Percentiles rank a stretch among this genome's conserved stretches.
phyloP scores from a whole-genome alignment of 2,113 vertebrate species.

The Entomyzon cyanotis region DNA sequence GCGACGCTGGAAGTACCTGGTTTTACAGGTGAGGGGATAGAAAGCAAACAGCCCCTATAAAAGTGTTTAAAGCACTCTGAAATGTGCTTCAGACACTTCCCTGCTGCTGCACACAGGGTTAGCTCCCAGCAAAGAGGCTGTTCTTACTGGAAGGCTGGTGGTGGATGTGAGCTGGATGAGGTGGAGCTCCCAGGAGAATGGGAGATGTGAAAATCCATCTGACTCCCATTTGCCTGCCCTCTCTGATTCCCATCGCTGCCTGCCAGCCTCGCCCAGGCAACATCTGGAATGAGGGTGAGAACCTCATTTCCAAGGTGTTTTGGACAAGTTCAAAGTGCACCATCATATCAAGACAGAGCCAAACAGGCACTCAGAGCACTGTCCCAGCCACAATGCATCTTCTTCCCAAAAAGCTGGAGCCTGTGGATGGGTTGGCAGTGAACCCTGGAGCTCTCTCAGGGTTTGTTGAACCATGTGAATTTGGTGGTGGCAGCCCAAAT shows the following conservation, averaged over 20 bases:
- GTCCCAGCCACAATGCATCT: background rate
- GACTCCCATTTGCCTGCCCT: background rate
- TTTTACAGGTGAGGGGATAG: background rate
- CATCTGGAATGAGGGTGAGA: background rate
- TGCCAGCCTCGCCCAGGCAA: rapidly evolving
- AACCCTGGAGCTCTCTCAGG: background rate
- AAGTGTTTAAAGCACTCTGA: background rate
- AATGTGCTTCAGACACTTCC: background rate
- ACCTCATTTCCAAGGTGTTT: background rate
- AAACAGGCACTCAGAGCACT: background rate
- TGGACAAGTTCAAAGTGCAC: background rate
- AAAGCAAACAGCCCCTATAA: background rate
- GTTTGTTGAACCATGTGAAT: background rate
- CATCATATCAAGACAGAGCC: rapidly evolving
- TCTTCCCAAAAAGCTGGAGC: background rate
- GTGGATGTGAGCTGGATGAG: background rate
- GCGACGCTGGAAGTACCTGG: background rate
- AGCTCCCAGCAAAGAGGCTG: background rate
- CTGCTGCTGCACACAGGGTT: background rate
- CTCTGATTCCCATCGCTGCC: rapidly evolving
- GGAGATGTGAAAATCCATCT: background rate
- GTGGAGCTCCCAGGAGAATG: background rate
- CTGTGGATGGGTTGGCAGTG: background rate
- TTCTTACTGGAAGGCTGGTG: background rate
- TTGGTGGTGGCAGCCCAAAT: background rate